Base-by-base conservation (phyloP, 2,797 vertebrate species). In the Siniperca undulata region DNA sequence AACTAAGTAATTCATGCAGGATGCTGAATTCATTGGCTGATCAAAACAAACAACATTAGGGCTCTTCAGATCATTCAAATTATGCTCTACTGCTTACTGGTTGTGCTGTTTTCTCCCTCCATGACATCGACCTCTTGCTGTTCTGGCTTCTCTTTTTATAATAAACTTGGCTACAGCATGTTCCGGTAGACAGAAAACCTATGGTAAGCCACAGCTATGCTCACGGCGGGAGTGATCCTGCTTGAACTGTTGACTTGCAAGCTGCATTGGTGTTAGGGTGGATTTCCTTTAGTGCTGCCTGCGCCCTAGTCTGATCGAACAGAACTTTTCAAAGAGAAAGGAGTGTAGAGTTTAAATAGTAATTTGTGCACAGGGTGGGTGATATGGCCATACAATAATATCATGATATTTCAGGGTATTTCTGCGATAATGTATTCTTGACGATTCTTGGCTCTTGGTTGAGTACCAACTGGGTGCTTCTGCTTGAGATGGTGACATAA, bases 281-380 rank as follows among this genome's bases (percentile, higher is more conserved):
- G 64, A 66, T 77, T 86, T 76, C 52, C 44, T 73, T 55, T 14
- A 4, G 8, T n/a, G 7, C 36, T 40, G 34, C 42, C 38, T 80
- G 19, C 6, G 0, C 66, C 24, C 56, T 72, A 38, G 40, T 6
- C n/a, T 53, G 38, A 66, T 56, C 3, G 7, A 30, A 27, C 7
- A 27, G 48, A 22, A 5, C 19, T 0, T 70, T 34, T 48, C 3
- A 71, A 62, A 36, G 42, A 19, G 14, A 60, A 59, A 38, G 14
- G 1, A 44, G 1, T 53, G 44, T 7, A 1, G 14, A 17, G 30
- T 44, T 55, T 8, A 77, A 42, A 36, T 11, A 14, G 6, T 36
- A 5, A 44, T 74, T 64, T 36, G 7, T 19, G 36, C 36, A 36
- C 36, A 36, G 36, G 36, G 36, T 30, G 30, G 30, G 30, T 3